Conservation (phyloP, 2,113 vertebrate genomes). For the Picathartes gymnocephalus region DNA sequence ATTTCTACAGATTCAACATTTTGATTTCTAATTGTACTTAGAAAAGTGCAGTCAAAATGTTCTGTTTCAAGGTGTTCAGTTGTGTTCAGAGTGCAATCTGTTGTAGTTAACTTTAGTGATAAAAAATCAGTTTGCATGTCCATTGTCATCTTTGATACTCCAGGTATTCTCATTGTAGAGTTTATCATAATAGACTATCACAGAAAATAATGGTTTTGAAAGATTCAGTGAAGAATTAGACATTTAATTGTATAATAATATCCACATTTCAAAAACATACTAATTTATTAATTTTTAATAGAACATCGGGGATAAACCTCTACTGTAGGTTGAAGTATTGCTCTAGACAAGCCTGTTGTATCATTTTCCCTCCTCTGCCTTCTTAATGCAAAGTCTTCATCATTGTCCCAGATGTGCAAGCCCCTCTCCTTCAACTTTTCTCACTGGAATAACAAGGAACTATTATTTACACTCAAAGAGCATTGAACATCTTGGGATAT, state of each 20-base stretch:
- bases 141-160: background rate
- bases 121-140: background rate
- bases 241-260: background rate
- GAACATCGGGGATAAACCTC: background rate
- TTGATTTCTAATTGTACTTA: background rate
- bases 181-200: background rate
- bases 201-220: background rate
- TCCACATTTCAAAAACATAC: background rate
- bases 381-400: background rate
- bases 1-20: background rate
- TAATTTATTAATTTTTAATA: background rate
- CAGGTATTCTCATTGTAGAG: background rate
- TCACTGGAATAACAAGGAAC: background rate
- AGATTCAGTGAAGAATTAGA: background rate
- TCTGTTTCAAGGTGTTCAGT: background rate
- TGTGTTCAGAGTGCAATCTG: background rate
- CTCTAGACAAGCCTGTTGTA: background rate
- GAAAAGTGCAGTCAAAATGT: background rate
- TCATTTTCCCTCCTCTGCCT: background rate
- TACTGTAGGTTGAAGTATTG: background rate
- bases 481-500: background rate
- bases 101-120: accelerated
- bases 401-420: accelerated
- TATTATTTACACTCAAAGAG: background rate
- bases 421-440: accelerated